Evolutionary conservation across 92 coral and sea anemone species (phyloP).

Genomic region (Phenganax subtilis): DNA sequence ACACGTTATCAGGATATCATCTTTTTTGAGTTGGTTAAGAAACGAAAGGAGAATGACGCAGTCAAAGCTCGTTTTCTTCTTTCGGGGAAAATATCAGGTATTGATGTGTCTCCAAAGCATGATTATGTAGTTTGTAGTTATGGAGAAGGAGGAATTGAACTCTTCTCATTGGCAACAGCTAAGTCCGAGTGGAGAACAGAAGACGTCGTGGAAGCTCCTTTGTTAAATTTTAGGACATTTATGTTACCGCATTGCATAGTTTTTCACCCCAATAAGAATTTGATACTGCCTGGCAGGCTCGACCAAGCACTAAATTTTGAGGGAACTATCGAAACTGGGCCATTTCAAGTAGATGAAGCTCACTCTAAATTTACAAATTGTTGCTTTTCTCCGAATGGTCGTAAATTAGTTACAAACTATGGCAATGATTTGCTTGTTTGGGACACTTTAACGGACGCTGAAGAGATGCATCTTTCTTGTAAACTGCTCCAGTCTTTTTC

Average conservation of each 20-base stretch:
- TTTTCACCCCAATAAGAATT: not conserved
- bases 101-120: constrained; percentile 44
- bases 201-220: constrained; percentile 9
- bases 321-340: constrained; percentile 25
- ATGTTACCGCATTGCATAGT: not conserved
- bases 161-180: constrained; percentile 60
- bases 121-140: constrained; percentile 56
- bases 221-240: not conserved
- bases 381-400: constrained; percentile 32
- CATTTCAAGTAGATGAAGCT: constrained; percentile 21
- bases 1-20: constrained; percentile 39
- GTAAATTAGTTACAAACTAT: constrained; percentile 20
- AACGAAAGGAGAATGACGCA: constrained; percentile 46
- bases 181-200: constrained; percentile 37
- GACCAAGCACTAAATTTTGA: constrained; percentile 19
- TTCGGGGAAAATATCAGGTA: constrained; percentile 24
- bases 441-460: constrained; percentile 23
- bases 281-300: constrained; percentile 35
- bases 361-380: constrained; percentile 25
- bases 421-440: constrained; percentile 26
- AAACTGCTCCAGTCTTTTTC: not conserved
- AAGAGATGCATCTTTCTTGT: not conserved
- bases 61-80: not conserved
- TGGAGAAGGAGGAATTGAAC: constrained; percentile 38
- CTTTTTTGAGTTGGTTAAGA: constrained; percentile 46